Evolutionary conservation across 2,797 vertebrate genomes (phyloP), one percentile per base, ranked within the genome.

Genomic region (Xyrichtys novacula): DNA sequence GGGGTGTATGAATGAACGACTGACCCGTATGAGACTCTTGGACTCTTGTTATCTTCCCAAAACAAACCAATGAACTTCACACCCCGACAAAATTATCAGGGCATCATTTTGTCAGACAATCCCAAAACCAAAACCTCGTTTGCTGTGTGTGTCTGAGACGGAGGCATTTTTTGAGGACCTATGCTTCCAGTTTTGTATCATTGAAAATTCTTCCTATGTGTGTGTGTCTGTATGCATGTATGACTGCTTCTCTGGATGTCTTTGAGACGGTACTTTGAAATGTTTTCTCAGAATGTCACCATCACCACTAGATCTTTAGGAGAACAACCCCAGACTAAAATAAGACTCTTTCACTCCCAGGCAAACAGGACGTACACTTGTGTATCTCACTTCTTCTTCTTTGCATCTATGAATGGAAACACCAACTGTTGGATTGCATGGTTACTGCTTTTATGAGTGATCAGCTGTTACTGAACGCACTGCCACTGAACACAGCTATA

Each of bases 71-170:
- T 70, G 62, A 81, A 84, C 78, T 76, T 65, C 59, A 66, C 74
- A 67, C 22, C 48, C 63, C 52, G 52, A 68, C 23, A 49, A 85
- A 65, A 89, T 60, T 75, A 70, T 83, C 80, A 88, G 81, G 76
- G 76, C 57, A 81, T 83, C 68, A 65, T 52, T 81, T 76, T 85
- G 76, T 76, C 71, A 76, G 90, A 92, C 91, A 92, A 92, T 93
- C 90, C 70, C 55, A 79, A 83, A 87, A 70, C 31, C 49, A 49
- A 69, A 36, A 85, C 77, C 60, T 75, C 23, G 63, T 44, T 76
- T 80, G 69, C 67, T 74, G 66, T 43, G 66, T 31, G 73, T 69
- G 49, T 73, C 3, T 59, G 6, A 19, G 59, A 15, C 25, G 28
- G 7, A 32, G 46, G 44, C 11, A 43, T 61, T 72, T 59, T 66